phyloP scores from a whole-genome alignment of 2,888 invertebrate genomes.

The Ethmia dodecea region DNA sequence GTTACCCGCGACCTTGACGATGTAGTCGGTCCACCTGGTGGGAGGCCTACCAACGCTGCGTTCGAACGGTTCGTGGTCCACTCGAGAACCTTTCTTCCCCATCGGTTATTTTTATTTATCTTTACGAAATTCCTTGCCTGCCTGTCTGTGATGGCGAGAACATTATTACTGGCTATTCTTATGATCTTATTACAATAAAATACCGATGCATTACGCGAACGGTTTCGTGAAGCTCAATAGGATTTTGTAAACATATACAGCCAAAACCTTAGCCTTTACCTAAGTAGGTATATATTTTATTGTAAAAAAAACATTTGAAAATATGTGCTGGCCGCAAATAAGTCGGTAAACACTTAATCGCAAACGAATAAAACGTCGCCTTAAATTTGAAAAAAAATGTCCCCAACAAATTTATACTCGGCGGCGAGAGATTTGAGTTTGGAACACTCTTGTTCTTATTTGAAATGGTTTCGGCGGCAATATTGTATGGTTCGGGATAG shows the following conservation, averaged over 20 bases:
- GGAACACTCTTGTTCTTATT: conserved; percentile 38
- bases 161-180: neutral
- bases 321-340: conserved; percentile 40
- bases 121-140: too few species aligned
- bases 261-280: neutral
- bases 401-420: conserved; percentile 37
- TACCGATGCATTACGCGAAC: too few species aligned
- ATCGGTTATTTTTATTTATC: too few species aligned
- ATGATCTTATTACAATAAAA: too few species aligned
- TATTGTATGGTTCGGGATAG: conserved; percentile 27
- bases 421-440: conserved; percentile 45
- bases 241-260: neutral
- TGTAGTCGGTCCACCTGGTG: too few species aligned
- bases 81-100: too few species aligned
- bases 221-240: too few species aligned
- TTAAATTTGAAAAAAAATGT: conserved; percentile 53
- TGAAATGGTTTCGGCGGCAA: conserved; percentile 37
- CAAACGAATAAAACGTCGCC: conserved; percentile 36
- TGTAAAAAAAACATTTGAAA: neutral
- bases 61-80: too few species aligned
- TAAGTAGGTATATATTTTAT: neutral
- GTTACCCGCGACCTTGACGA: too few species aligned
- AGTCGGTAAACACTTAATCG: conserved; percentile 64
- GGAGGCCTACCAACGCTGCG: too few species aligned
- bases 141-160: neutral